These are phyloP conservation scores for Megalops atlanticus DNA, from an alignment of 2,113 vertebrate genomes.

Conservation along the genomic window DNA sequence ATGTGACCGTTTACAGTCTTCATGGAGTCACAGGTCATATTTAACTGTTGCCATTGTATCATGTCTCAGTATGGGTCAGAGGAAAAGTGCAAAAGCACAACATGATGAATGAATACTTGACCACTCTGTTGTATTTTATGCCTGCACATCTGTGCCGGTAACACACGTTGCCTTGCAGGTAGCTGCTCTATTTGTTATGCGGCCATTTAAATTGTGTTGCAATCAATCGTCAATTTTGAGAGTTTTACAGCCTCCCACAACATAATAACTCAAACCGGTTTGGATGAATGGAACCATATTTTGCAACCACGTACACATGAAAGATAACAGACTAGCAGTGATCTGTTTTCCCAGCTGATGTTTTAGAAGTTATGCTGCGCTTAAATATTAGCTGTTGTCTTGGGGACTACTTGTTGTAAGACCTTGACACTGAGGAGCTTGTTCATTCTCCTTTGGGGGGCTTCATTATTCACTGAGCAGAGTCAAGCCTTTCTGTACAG, in stretches of 20 bases:
- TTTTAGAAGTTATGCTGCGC: constrained; percentile 13
- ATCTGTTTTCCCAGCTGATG: neutral
- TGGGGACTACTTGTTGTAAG: constrained; percentile 1
- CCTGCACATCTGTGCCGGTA: neutral
- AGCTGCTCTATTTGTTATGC: neutral
- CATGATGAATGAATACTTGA: neutral
- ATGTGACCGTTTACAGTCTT: neutral
- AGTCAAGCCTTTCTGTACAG: neutral
- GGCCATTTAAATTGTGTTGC: too few species aligned
- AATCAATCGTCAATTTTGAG: too few species aligned
- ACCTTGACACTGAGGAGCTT: neutral
- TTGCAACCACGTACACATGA: neutral
- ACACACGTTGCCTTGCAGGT: neutral
- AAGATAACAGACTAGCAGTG: neutral
- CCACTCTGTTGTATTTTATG: neutral
- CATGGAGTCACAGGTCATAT: neutral
- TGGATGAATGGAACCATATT: neutral
- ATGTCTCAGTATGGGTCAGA: neutral
- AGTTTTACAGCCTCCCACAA: neutral
- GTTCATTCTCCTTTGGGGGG: neutral
- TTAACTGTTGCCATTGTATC: neutral
- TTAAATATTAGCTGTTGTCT: constrained; percentile 30
- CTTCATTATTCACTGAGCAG: constrained; percentile 9
- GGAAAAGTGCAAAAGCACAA: neutral
- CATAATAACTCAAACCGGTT: neutral